phyloP scores from a whole-genome alignment of 2,797 vertebrate species.

The Sebastes dallii region DNA sequence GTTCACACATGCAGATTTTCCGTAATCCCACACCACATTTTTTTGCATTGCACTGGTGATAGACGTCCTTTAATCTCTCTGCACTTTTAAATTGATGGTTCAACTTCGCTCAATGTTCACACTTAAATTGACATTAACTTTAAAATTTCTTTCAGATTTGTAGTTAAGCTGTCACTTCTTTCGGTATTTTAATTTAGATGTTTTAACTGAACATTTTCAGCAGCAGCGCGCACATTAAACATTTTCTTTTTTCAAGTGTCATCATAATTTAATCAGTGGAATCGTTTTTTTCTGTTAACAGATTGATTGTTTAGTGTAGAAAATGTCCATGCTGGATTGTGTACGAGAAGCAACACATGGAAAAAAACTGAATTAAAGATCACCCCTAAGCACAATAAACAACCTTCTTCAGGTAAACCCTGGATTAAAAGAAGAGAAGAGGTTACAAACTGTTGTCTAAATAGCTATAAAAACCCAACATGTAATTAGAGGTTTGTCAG shows the following conservation, averaged over 20 bases:
- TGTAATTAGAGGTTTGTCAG: neutral
- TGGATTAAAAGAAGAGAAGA: neutral
- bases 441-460: neutral
- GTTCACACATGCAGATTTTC: too few relatives aligned
- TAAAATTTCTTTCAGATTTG: neutral
- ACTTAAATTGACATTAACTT: neutral
- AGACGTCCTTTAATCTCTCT: too few relatives aligned
- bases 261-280: neutral
- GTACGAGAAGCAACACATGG: too few relatives aligned
- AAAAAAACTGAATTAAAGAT: too few relatives aligned
- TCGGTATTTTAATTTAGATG: neutral
- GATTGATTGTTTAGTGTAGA: neutral
- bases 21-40: too few relatives aligned
- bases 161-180: neutral
- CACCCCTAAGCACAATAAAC: neutral
- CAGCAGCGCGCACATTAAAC: too few relatives aligned
- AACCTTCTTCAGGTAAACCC: neutral
- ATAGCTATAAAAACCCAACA: neutral
- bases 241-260: neutral
- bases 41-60: too few relatives aligned
- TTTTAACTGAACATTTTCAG: neutral
- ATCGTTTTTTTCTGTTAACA: neutral
- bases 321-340: too few relatives aligned
- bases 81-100: too few relatives aligned
- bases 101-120: too few relatives aligned